Evolutionary conservation across 2,888 invertebrate species (phyloP).

Genomic region (Patella caerulea): DNA sequence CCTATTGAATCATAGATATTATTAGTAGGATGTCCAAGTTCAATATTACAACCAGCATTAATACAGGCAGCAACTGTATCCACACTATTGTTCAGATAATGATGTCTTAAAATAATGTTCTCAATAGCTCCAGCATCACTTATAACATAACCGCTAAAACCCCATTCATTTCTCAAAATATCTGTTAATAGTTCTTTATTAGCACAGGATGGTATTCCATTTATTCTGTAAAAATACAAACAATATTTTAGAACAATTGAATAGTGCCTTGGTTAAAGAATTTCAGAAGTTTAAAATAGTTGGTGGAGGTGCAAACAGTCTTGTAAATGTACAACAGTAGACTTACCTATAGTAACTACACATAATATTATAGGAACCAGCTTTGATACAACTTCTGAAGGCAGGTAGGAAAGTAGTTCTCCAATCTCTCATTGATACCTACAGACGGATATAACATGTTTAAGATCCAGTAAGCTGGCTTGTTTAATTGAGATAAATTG

Average conservation of each 20-base stretch:
- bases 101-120: conserved; percentile 45
- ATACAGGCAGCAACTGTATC: conserved; percentile 39
- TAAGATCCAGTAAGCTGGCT: no score
- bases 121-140: conserved; percentile 60
- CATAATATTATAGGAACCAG: conserved; percentile 61
- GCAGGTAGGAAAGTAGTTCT: conserved; percentile 61
- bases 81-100: conserved; percentile 39
- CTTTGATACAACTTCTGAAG: conserved; percentile 59
- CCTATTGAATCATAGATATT: no score
- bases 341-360: conserved; percentile 57
- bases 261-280: no score
- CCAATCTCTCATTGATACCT: conserved; percentile 52
- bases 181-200: conserved; percentile 56
- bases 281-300: no score
- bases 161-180: conserved; percentile 55
- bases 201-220: conserved; percentile 63
- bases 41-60: conserved; percentile 50
- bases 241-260: no score
- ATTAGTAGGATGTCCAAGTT: conserved; percentile 34
- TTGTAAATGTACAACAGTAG: no score
- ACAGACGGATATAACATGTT: no score
- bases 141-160: conserved; percentile 60
- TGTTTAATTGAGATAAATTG: no score
- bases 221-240: conserved; percentile 49
- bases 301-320: no score